These are phyloP conservation scores for Trachemys scripta DNA, from an alignment of 2,113 vertebrate genomes.

Conservation along the genomic window DNA sequence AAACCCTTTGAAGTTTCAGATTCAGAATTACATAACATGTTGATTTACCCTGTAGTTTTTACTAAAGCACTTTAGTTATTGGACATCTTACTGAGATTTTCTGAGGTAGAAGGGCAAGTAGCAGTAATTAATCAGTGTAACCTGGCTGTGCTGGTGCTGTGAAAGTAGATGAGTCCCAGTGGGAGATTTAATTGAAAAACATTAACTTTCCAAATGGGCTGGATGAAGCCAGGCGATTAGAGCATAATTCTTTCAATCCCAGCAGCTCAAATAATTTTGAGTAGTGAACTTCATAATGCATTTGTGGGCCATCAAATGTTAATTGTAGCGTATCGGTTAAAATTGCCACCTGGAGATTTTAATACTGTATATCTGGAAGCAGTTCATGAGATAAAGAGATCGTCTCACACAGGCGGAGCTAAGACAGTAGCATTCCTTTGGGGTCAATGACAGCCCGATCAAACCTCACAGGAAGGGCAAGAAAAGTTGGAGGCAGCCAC, in stretches of 20 bases:
- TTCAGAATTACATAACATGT: slow-evolving; percentile 50
- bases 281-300: slow-evolving; percentile 45
- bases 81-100: slow-evolving; percentile 44
- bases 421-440: not conserved
- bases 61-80: slow-evolving; percentile 63
- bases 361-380: not conserved
- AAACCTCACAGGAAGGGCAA: not conserved
- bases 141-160: slow-evolving; percentile 24
- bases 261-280: slow-evolving; percentile 62
- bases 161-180: slow-evolving; percentile 62
- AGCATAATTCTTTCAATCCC: slow-evolving; percentile 76
- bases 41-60: slow-evolving; percentile 51
- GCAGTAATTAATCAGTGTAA: slow-evolving; percentile 73
- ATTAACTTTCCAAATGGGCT: slow-evolving; percentile 75
- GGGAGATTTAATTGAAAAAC: slow-evolving; percentile 78
- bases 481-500: not conserved
- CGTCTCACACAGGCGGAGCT: not conserved
- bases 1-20: slow-evolving; percentile 57
- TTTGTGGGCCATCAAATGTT: slow-evolving; percentile 62
- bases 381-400: slow-evolving; percentile 10
- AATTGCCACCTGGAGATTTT: slow-evolving; percentile 33
- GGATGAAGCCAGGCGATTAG: slow-evolving; percentile 75
- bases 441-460: not conserved
- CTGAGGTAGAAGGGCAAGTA: slow-evolving; percentile 57
- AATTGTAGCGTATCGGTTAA: slow-evolving; percentile 40